Evolutionary conservation across 2,113 vertebrate species (phyloP).

Genomic region (Anas platyrhynchos): DNA sequence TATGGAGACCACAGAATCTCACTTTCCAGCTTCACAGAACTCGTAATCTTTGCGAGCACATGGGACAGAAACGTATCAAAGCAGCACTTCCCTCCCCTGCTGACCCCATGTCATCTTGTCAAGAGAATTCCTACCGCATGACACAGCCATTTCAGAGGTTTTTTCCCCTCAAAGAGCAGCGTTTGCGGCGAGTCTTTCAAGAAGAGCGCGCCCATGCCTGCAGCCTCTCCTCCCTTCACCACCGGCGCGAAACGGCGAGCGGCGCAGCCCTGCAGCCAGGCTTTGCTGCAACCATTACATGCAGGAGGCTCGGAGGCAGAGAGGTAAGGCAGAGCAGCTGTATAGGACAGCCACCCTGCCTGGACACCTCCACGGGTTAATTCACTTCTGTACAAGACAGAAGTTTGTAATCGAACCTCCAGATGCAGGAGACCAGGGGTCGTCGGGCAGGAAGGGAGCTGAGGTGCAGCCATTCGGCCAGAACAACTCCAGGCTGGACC

Average conservation of each 20-base stretch:
- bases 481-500: background rate
- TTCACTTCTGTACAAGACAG: background rate
- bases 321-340: rapidly evolving
- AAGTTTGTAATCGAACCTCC: background rate
- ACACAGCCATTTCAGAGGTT: background rate
- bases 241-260: rapidly evolving
- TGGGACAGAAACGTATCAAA: background rate
- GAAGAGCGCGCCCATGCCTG: background rate
- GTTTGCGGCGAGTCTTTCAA: background rate
- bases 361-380: background rate
- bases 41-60: conserved; percentile 18
- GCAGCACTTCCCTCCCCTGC: conserved; percentile 30
- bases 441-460: background rate
- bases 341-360: rapidly evolving
- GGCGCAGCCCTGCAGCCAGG: rapidly evolving
- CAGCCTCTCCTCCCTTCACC: background rate
- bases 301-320: background rate
- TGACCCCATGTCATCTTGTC: background rate
- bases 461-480: background rate
- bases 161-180: background rate
- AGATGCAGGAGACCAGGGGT: background rate
- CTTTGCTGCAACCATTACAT: rapidly evolving
- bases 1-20: conserved; percentile 62
- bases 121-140: conserved; percentile 24
- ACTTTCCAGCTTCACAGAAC: conserved; percentile 37